These are phyloP conservation scores for Microplitis mediator DNA, from an alignment of 1,140 invertebrate species.

Conservation along the genomic window DNA sequence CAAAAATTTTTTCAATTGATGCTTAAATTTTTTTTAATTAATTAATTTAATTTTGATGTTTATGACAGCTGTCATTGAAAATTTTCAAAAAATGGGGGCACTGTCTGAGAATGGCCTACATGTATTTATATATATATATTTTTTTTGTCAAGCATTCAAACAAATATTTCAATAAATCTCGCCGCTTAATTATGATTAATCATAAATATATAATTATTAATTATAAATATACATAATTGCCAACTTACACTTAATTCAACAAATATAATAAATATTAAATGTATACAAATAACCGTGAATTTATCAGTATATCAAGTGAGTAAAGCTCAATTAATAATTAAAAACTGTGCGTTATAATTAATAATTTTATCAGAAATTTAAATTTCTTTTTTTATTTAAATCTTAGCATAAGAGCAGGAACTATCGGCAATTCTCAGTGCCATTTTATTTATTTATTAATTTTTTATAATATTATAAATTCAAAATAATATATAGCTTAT, in stretches of 20 bases:
- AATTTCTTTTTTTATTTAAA: not conserved
- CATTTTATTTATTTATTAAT: not conserved
- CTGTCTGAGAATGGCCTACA: too few relatives aligned
- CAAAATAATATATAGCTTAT: not conserved
- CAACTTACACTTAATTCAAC: not conserved
- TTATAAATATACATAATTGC: not conserved
- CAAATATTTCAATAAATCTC: too few relatives aligned
- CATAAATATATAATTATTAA: not conserved
- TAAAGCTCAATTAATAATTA: too few relatives aligned
- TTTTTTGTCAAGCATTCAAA: too few relatives aligned
- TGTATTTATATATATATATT: too few relatives aligned
- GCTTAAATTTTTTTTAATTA: too few relatives aligned
- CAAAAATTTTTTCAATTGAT: too few relatives aligned
- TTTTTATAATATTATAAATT: not conserved
- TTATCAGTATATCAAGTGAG: not conserved
- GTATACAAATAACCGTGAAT: too few relatives aligned
- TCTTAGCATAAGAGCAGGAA: not conserved
- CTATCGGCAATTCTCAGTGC: not conserved
- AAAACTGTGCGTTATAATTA: too few relatives aligned
- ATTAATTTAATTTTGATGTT: too few relatives aligned
- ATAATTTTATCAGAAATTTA: not conserved
- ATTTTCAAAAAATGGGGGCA: too few relatives aligned
- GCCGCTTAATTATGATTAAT: not conserved
- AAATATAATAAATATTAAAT: not conserved
- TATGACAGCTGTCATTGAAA: too few relatives aligned